A percentile compares a stretch with the other conserved stretches of the same genome.
These are phyloP conservation scores for Microtus richardsoni DNA, from an alignment of 2,113 vertebrate genomes.

Conservation along the genomic window DNA sequence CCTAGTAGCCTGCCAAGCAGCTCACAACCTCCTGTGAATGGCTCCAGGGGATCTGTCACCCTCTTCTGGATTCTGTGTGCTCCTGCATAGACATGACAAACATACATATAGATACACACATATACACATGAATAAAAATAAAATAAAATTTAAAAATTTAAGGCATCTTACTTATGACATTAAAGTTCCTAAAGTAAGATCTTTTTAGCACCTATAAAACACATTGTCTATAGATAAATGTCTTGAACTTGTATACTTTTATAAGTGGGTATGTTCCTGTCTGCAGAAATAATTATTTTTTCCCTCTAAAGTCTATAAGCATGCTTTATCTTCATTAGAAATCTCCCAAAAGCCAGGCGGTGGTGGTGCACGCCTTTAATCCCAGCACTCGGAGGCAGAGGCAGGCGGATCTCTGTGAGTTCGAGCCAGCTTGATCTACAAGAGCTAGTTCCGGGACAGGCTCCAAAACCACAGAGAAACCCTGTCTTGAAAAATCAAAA, in stretches of 20 bases:
- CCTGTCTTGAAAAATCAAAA: no score
- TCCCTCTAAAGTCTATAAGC: not conserved
- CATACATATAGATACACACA: not conserved
- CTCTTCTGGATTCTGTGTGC: not conserved
- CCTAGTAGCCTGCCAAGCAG: not conserved
- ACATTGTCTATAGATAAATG: not conserved
- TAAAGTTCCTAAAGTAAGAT: not conserved
- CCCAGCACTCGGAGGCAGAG: no score
- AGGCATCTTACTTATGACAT: not conserved
- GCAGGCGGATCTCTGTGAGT: no score
- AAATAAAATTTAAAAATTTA: not conserved
- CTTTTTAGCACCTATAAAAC: not conserved
- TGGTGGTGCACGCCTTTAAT: no score
- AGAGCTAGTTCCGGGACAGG: no score
- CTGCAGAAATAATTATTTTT: not conserved
- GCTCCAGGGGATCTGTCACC: not conserved
- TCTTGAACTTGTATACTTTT: not conserved
- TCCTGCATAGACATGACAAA: not conserved
- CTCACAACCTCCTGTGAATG: not conserved
- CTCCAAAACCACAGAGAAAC: no score
- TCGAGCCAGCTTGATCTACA: no score
- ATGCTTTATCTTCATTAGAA: conserved; percentile 12
- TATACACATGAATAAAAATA: not conserved
- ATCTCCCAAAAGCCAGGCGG: not conserved
- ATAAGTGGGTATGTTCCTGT: not conserved